Evolutionary conservation across 1,140 invertebrate species (phyloP), one percentile per base, ranked within the genome.

Genomic region (Callitettix versicolor): DNA sequence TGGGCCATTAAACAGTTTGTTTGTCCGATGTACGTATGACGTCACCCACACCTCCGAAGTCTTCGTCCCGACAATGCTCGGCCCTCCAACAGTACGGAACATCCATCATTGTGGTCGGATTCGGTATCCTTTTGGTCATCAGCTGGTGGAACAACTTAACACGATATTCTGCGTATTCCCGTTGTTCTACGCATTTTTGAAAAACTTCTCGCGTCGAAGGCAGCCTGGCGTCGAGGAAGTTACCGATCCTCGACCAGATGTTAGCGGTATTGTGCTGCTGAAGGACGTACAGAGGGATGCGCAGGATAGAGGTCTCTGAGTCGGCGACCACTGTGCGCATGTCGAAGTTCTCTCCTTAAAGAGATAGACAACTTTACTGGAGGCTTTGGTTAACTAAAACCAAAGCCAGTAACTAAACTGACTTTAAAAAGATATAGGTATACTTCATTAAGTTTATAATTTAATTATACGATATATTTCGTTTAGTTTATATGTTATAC

Each of bases 201-300:
- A 6, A 57, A 2, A 52, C 40, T 33, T 52, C 26, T n/a, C 30
- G 38, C 12, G 73, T 74, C 1, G 66, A 71, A 0, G 79, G 79
- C 59, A 79, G 79, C 61, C 77, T 76, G 12, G 70, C 74, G 43
- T 78, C 72, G 26, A 83, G 64, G 60, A 76, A 82, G 49, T 76
- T 67, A 61, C 75, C 73, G 20, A 82, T 76, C 22, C 76, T 69
- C 24, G 72, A 71, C 80, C 79, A 82, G 36, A 82, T 77, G 57
- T 80, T 80, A 2, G 76, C 77, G 2, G 72, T 74, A 62, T 80
- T 81, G 17, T 77, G 72, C 58, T 79, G 72, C 30, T 75, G 61
- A 14, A 83, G 63, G 75, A 78, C 81, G 62, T 80, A 78, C 46
- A 73, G 73, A 0, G 80, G 81, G 33, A 82, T 66, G 3, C 82